phyloP scores from a whole-genome alignment of 2,797 vertebrate genomes.

The Sylvia borin region DNA sequence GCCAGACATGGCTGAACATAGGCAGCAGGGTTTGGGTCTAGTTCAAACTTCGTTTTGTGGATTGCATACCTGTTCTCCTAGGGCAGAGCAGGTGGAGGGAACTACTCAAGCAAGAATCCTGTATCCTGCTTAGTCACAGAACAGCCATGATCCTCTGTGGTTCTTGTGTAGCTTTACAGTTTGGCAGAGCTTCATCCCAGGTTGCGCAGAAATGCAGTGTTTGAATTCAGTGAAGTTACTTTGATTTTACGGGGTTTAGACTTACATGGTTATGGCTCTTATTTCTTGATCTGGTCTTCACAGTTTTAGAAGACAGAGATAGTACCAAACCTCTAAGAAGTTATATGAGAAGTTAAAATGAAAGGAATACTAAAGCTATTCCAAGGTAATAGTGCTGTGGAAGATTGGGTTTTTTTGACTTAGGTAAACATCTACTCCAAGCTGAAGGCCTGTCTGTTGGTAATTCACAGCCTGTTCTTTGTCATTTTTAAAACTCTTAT shows the following conservation, averaged over 20 bases:
- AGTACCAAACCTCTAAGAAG: neutral
- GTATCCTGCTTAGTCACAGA: neutral
- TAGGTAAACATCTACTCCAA: constrained; percentile 17
- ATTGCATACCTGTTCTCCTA: neutral
- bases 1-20: neutral
- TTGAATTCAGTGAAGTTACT: neutral
- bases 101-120: neutral
- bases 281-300: neutral
- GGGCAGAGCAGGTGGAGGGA: neutral
- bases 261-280: neutral
- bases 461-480: neutral
- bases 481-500: neutral
- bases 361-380: constrained; percentile 12
- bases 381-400: neutral
- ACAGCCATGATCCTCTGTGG: neutral
- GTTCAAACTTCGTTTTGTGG: neutral
- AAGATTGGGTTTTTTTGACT: neutral
- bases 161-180: neutral
- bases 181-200: neutral
- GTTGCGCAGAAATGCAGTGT: neutral
- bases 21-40: neutral
- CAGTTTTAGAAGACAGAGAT: neutral
- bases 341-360: neutral
- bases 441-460: neutral
- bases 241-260: neutral